These are phyloP conservation scores for Ia io DNA, from an alignment of 2,113 vertebrate species.

Conservation along the genomic window DNA sequence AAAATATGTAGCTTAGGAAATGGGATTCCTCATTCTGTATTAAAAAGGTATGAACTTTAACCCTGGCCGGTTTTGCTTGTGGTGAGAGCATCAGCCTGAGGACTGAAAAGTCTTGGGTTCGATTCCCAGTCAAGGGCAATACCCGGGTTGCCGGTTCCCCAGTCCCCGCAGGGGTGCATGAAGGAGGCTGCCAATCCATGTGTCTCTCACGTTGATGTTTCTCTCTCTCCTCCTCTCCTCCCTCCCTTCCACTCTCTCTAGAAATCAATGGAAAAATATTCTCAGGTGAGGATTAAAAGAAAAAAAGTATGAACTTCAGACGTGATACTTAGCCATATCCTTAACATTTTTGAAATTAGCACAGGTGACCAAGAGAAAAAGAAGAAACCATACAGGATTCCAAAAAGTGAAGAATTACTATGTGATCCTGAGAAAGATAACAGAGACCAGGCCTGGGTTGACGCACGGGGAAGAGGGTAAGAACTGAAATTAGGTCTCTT, in stretches of 20 bases:
- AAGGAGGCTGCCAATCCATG: too few relatives aligned
- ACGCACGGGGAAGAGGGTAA: conserved; percentile 81
- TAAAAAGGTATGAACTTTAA: conserved; percentile 14
- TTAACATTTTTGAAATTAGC: conserved; percentile 76
- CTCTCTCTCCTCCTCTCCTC: too few relatives aligned
- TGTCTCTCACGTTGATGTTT: too few relatives aligned
- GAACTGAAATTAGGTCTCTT: too few relatives aligned
- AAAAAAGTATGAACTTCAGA: neutral
- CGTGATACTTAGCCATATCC: neutral
- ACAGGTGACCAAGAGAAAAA: conserved; percentile 74
- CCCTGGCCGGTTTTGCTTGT: too few relatives aligned
- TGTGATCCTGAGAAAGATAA: conserved; percentile 96
- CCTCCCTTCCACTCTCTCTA: too few relatives aligned
- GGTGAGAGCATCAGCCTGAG: too few relatives aligned
- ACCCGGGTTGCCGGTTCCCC: too few relatives aligned
- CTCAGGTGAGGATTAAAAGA: too few relatives aligned
- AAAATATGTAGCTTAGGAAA: neutral
- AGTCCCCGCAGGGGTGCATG: too few relatives aligned
- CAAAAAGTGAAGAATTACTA: conserved; percentile 92
- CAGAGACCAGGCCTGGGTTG: conserved; percentile 95
- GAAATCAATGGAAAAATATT: neutral
- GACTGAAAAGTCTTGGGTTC: too few relatives aligned
- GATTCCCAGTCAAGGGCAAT: too few relatives aligned
- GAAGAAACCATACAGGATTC: conserved; percentile 81
- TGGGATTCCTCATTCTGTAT: conserved; percentile 6